These are phyloP conservation scores for Pedetes capensis DNA, from an alignment of 2,113 vertebrate genomes.

Conservation along the genomic window DNA sequence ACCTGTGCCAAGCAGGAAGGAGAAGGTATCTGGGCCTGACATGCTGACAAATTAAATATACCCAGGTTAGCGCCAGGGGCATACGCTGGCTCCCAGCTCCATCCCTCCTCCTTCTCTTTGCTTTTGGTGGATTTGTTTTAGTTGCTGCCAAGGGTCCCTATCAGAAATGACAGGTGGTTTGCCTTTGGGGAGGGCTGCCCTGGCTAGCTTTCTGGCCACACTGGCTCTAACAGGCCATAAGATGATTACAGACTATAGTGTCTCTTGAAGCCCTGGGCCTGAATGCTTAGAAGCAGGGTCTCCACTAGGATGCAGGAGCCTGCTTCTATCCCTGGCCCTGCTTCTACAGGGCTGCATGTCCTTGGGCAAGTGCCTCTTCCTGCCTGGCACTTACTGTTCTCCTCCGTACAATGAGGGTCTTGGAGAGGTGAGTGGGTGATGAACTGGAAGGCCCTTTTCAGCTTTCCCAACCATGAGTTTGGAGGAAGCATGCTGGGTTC, in stretches of 20 bases:
- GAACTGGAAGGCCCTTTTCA: neutral
- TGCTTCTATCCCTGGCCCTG: neutral
- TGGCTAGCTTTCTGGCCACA: neutral
- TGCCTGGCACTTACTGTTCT: neutral
- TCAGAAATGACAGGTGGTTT: conserved; percentile 16
- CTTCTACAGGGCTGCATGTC: neutral
- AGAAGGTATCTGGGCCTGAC: conserved; percentile 43
- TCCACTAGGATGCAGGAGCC: neutral
- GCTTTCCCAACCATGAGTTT: neutral
- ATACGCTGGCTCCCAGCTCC: neutral
- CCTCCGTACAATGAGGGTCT: neutral
- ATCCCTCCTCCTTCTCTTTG: neutral
- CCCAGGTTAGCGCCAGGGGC: neutral
- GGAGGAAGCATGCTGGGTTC: neutral
- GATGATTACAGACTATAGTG: neutral
- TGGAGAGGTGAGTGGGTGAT: neutral
- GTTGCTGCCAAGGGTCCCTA: neutral
- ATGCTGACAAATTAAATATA: conserved; percentile 19
- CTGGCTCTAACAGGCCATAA: neutral
- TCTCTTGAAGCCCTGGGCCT: neutral
- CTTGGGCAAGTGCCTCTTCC: neutral
- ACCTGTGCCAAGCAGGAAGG: conserved; percentile 37
- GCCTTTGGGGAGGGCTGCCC: neutral
- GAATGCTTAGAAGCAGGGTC: neutral
- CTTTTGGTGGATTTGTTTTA: conserved; percentile 52